phyloP scores from a whole-genome alignment of 2,888 invertebrate species.

The Mythimna vitellina region DNA sequence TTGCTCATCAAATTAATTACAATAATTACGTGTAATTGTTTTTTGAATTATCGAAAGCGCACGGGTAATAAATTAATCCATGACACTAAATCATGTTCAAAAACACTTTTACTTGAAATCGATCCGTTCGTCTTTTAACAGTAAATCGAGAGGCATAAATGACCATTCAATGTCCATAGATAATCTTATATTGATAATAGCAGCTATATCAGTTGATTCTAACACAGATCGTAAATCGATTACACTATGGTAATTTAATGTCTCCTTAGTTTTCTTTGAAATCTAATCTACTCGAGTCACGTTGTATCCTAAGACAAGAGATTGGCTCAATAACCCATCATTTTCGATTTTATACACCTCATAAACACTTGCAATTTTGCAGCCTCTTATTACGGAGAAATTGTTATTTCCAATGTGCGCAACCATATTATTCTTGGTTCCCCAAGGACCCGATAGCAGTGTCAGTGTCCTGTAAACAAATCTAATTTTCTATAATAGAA shows the following conservation, averaged over 20 bases:
- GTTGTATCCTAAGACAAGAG: slow-evolving; percentile 37
- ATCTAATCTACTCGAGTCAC: slow-evolving; percentile 30
- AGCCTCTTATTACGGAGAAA: slow-evolving; percentile 55
- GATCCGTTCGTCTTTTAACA: slow-evolving; percentile 9
- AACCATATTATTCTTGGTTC: slow-evolving; percentile 50
- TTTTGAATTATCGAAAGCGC: slow-evolving; percentile 20
- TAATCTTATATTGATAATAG: slow-evolving; percentile 35
- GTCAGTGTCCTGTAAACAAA: slow-evolving; percentile 50
- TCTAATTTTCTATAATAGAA: slow-evolving; percentile 61
- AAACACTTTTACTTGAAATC: slow-evolving; percentile 44
- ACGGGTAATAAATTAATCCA: slow-evolving; percentile 24
- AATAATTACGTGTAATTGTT: slow-evolving; percentile 6
- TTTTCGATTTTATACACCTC: slow-evolving; percentile 68
- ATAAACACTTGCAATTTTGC: slow-evolving; percentile 61
- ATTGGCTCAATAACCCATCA: slow-evolving; percentile 56
- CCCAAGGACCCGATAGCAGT: slow-evolving; percentile 48
- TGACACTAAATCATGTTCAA: slow-evolving; percentile 21
- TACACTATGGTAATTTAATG: slow-evolving; percentile 45
- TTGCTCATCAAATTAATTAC: not conserved
- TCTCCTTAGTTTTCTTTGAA: slow-evolving; percentile 40
- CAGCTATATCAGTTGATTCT: slow-evolving; percentile 31
- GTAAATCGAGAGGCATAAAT: slow-evolving; percentile 24
- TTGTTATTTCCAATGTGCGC: slow-evolving; percentile 52
- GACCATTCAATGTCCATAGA: slow-evolving; percentile 32
- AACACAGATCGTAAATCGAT: slow-evolving; percentile 53